Conservation (phyloP, 2,888 invertebrate genomes). For the Drosophila macrospina region DNA sequence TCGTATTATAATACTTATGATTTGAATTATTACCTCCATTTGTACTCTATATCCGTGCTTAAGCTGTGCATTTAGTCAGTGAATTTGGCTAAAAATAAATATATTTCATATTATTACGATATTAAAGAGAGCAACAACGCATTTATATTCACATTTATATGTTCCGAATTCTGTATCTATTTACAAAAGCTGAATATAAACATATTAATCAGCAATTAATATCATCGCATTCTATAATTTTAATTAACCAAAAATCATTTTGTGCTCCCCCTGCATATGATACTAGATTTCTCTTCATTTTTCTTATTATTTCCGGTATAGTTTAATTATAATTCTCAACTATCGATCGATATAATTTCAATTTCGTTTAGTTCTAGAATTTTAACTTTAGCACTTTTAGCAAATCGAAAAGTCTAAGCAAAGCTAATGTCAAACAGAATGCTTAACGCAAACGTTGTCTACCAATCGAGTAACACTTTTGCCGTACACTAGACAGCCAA, state of each 20-base stretch:
- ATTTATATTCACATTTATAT: too few species aligned
- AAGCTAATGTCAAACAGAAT: conserved; percentile 69
- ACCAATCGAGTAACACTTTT: conserved; percentile 18
- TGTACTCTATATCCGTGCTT: neutral
- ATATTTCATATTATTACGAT: neutral
- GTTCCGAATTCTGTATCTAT: too few species aligned
- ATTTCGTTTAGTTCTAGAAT: conserved; percentile 20
- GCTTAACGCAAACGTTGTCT: conserved; percentile 46
- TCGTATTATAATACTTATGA: conserved; percentile 4
- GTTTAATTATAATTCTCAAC: too few species aligned
- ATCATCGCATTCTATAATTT: too few species aligned
- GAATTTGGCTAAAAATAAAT: neutral
- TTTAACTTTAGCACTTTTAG: conserved; percentile 64
- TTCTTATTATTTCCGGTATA: too few species aligned
- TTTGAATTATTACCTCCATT: conserved; percentile 14
- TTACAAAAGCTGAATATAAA: too few species aligned
- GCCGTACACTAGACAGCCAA: conserved; percentile 9
- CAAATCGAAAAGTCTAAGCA: conserved; percentile 63
- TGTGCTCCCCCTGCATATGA: too few species aligned
- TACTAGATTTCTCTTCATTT: too few species aligned
- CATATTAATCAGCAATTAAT: too few species aligned
- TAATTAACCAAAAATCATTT: too few species aligned
- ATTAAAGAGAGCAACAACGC: neutral
- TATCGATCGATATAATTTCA: conserved; percentile 3
- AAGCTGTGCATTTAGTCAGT: conserved; percentile 12